Conservation (phyloP, 2,113 vertebrate genomes). For the Geococcyx californianus region DNA sequence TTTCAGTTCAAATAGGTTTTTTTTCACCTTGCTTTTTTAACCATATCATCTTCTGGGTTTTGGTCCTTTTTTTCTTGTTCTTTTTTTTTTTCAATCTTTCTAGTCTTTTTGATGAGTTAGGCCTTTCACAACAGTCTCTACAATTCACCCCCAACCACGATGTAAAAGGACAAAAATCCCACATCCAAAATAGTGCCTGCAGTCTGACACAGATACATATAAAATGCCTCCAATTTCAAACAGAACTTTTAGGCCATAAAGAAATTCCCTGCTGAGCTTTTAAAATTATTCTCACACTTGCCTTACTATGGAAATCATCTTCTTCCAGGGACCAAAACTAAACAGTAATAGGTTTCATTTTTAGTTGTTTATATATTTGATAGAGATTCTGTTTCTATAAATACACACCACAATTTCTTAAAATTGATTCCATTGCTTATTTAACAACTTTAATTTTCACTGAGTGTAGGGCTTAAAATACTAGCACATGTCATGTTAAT, state of each 20-base stretch:
- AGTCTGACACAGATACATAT: constrained; percentile 48
- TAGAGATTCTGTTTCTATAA: constrained; percentile 44
- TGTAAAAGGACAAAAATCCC: constrained; percentile 29
- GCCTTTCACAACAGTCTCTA: constrained; percentile 24
- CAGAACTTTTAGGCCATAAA: background rate
- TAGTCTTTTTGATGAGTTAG: background rate
- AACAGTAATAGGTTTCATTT: constrained; percentile 37
- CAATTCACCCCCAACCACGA: constrained; percentile 16
- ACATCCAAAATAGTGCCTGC: constrained; percentile 31
- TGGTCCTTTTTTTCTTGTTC: background rate
- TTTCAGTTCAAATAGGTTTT: background rate
- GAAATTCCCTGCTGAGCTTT: constrained; percentile 58
- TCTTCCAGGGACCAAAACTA: constrained; percentile 44
- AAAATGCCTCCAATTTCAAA: constrained; percentile 46
- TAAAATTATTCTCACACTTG: constrained; percentile 21
- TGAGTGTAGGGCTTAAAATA: constrained; percentile 24
- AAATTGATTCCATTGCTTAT: constrained; percentile 52
- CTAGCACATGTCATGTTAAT: background rate
- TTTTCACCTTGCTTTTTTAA: constrained; percentile 29
- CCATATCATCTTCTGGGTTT: background rate
- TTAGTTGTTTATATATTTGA: constrained; percentile 49
- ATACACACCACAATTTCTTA: constrained; percentile 32
- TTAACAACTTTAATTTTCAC: constrained; percentile 60
- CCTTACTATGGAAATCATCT: constrained; percentile 35
- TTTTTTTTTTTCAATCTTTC: background rate